Evolutionary conservation across 2,888 invertebrate genomes (phyloP), one percentile per base, ranked within the genome.

Genomic region (Allolobophora icterica): DNA sequence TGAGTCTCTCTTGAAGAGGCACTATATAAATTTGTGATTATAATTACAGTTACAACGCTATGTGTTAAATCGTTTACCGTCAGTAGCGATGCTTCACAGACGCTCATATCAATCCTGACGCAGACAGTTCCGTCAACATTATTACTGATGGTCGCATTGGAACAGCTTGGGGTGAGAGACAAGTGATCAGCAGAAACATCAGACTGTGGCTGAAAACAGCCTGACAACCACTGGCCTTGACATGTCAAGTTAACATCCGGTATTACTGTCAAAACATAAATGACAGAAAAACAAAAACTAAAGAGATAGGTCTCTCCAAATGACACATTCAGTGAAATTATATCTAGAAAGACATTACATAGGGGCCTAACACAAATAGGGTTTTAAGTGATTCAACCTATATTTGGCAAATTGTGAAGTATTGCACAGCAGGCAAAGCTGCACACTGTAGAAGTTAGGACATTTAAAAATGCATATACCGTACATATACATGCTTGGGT

Each of bases 91-190:
- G 89, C 40, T 17, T 24, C 40, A 45, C 91, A 91, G n/a, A n/a
- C 21, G 33, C 40, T 45, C 89, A 91, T 91, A n/a, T 91, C 91
- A 89, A 87, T 91, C 21, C 87, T n/a, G 84, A 89, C 89, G 89
- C 91, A 91, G 30, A 91, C 21, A 33, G 45, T 52, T 8, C 87
- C 13, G 15, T 30, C 19, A 52, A 13, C 40, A 40, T 42, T n/a
- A 38, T 42, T 19, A 87, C 30, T n/a, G 84, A 84, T 42, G 19
- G 40, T 34, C 33, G 91, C n/a, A n/a, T 42, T 33, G 38, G 33
- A 40, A 71, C 89, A 89, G 52, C 84, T 34, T 40, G 42, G 91
- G n/a, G 45, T 40, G 52, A 89, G 34, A 87, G n/a, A 89, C 15
- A 89, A 89, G 17, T 87, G 45, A 34, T 33, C 89, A 1, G 11